Evolutionary conservation across 2,888 invertebrate species (phyloP).

Genomic region (Parnassius mnemosyne): DNA sequence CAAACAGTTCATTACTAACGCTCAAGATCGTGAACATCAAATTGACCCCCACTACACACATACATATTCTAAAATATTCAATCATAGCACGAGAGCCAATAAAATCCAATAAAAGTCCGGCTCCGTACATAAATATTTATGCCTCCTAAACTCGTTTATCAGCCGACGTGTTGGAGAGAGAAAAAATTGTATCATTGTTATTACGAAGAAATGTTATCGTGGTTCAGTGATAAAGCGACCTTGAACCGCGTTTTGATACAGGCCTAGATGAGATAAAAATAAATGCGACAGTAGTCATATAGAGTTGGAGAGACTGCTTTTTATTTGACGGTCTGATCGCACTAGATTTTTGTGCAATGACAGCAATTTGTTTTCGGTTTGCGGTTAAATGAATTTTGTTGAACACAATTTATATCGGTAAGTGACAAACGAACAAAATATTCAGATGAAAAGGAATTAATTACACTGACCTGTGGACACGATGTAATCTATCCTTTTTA

Average conservation of each 20-base stretch:
- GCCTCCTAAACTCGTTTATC: neutral
- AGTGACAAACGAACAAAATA: no score
- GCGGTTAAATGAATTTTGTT: no score
- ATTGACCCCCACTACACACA: slow-evolving; percentile 8
- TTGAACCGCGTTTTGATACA: neutral
- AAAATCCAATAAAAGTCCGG: neutral
- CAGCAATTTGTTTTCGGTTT: no score
- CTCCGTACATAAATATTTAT: neutral
- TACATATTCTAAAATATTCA: slow-evolving; percentile 18
- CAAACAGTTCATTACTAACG: slow-evolving; percentile 18
- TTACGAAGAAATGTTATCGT: neutral
- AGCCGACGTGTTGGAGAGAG: neutral
- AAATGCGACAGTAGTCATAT: neutral
- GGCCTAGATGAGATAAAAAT: no score
- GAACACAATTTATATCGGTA: no score
- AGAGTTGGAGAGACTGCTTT: neutral
- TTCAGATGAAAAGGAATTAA: no score
- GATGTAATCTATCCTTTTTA: no score
- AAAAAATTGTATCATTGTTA: neutral
- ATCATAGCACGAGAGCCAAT: slow-evolving; percentile 14
- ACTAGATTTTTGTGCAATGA: no score
- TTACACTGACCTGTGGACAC: no score
- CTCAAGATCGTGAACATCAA: slow-evolving; percentile 13
- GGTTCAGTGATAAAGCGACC: neutral
- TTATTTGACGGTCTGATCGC: no score